Evolutionary conservation across 2,113 vertebrate genomes (phyloP).

Genomic region (Enhydra lutris): DNA sequence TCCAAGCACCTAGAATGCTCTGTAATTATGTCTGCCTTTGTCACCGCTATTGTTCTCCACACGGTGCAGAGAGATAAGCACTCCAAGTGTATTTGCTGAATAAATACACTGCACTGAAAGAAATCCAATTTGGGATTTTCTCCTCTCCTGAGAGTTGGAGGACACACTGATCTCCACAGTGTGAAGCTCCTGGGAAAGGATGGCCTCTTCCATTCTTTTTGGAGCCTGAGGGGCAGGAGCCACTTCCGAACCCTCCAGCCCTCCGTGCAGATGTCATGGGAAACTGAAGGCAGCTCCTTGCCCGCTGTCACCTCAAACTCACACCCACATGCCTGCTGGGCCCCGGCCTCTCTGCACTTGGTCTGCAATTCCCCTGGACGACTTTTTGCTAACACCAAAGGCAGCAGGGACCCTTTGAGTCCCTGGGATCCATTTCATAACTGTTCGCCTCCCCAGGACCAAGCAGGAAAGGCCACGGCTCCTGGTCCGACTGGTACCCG

Average conservation of each 20-base stretch:
- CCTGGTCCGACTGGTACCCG: not conserved
- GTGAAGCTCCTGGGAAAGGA: not conserved
- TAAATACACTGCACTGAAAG: not conserved
- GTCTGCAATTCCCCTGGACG: not conserved
- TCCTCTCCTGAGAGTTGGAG: not conserved
- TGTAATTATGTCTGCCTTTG: rapidly evolving
- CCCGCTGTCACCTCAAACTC: rapidly evolving
- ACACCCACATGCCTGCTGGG: rapidly evolving
- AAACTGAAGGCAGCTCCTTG: not conserved
- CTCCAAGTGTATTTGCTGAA: not conserved
- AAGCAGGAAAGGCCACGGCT: not conserved
- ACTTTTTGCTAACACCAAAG: not conserved
- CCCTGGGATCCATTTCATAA: not conserved
- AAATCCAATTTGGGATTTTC: not conserved
- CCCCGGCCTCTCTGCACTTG: not conserved
- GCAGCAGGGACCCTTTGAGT: not conserved
- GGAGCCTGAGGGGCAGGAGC: not conserved
- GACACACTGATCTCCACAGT: not conserved
- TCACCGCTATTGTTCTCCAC: not conserved
- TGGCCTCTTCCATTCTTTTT: not conserved
- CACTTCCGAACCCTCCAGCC: too few species aligned
- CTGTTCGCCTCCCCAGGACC: not conserved
- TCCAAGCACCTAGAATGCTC: rapidly evolving
- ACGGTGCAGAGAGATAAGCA: not conserved
- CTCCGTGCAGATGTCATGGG: rapidly evolving